Conservation (phyloP, 2,113 vertebrate genomes). For the Climacteris rufus region DNA sequence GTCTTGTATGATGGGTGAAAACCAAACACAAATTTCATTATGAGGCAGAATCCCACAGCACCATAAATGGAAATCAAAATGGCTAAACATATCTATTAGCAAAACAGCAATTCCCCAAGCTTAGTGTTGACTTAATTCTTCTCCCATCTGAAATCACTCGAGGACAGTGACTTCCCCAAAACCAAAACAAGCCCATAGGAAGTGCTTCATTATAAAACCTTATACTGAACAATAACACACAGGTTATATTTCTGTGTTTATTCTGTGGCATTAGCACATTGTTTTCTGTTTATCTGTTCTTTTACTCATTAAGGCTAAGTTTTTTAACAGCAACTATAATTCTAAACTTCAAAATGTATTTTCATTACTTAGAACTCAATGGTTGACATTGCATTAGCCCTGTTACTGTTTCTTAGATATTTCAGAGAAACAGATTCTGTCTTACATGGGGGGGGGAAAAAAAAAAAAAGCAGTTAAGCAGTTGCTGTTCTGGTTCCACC, state of each 20-base stretch:
- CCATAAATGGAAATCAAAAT: neutral
- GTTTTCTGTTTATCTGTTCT: neutral
- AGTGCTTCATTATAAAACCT: neutral
- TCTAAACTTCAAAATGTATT: neutral
- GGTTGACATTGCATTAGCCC: neutral
- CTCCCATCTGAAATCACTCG: neutral
- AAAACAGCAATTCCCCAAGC: neutral
- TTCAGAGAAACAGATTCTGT: neutral
- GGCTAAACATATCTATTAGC: neutral
- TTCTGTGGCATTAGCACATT: neutral
- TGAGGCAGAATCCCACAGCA: neutral
- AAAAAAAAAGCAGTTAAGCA: accelerated
- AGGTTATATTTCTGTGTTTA: neutral
- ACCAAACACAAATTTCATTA: neutral
- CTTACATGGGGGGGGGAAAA: no score
- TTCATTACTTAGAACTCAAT: neutral
- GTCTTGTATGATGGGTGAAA: neutral
- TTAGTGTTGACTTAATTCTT: neutral
- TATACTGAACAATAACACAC: neutral
- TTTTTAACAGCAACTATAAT: neutral
- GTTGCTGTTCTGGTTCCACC: neutral
- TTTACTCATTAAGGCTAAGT: neutral
- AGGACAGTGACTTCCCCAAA: neutral
- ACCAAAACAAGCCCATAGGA: neutral
- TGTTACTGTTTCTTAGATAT: neutral